These are phyloP conservation scores for Amphipoea lucens DNA, from an alignment of 2,888 invertebrate genomes.

Conservation along the genomic window DNA sequence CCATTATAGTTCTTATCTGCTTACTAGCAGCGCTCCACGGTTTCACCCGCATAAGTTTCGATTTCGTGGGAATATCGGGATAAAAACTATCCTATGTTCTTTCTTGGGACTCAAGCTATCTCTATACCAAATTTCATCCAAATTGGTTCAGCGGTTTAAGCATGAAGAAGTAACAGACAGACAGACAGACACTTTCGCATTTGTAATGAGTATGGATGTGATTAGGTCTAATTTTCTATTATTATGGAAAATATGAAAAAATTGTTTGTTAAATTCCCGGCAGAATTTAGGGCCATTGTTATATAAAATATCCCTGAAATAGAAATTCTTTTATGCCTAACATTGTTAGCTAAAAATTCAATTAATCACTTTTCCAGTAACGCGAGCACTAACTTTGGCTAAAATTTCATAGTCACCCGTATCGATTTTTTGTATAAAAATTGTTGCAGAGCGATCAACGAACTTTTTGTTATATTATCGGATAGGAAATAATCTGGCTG, in stretches of 20 bases:
- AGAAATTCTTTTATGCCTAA: constrained; percentile 11
- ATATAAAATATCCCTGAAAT: not conserved
- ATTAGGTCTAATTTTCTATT: not conserved
- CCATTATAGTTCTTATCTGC: not conserved
- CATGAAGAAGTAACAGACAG: too few relatives aligned
- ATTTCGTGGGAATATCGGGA: too few relatives aligned
- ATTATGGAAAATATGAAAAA: not conserved
- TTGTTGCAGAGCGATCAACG: not conserved
- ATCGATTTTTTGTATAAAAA: not conserved
- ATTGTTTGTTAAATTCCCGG: not conserved
- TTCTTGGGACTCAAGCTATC: too few relatives aligned
- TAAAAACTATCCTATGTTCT: too few relatives aligned
- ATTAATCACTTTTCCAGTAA: constrained; percentile 39
- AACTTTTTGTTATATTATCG: not conserved
- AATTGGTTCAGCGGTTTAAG: too few relatives aligned
- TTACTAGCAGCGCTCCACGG: too few relatives aligned
- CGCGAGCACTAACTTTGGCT: not conserved
- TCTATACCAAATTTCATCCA: too few relatives aligned
- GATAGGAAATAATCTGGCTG: not conserved
- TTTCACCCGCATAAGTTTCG: too few relatives aligned
- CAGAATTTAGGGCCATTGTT: not conserved
- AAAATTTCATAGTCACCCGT: constrained; percentile 11
- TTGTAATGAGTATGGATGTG: not conserved
- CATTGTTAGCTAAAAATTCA: constrained; percentile 19
- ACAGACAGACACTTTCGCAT: too few relatives aligned